Percentiles rank a stretch among this genome's conserved stretches.
phyloP scores from a whole-genome alignment of 2,888 invertebrate species.

The Athalia rosae region DNA sequence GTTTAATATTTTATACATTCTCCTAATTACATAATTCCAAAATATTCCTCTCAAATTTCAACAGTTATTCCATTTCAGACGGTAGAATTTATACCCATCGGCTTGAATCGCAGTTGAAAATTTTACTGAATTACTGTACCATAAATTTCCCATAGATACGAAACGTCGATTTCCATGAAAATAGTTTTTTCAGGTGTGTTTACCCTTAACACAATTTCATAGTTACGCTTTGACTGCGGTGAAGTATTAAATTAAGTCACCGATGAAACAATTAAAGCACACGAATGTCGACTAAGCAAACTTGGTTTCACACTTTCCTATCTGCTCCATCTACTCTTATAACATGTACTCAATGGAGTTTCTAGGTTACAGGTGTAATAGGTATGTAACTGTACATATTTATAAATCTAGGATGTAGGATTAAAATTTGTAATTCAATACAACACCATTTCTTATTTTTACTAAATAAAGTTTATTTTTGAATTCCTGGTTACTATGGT shows the following conservation, averaged over 20 bases:
- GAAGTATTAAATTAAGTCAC: no score
- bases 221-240: no score
- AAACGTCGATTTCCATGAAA: no score
- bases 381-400: slow-evolving; percentile 69
- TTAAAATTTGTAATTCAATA: slow-evolving; percentile 69
- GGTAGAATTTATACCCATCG: no score
- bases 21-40: slow-evolving; percentile 11
- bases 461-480: slow-evolving; percentile 70
- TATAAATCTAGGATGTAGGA: slow-evolving; percentile 68
- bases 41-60: no score
- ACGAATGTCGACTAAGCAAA: neutral
- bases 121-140: no score
- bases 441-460: slow-evolving; percentile 69
- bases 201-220: no score
- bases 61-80: no score
- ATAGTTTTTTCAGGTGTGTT: no score
- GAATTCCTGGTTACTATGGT: slow-evolving; percentile 62
- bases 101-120: no score
- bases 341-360: slow-evolving; percentile 59
- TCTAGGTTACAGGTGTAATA: slow-evolving; percentile 61
- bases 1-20: slow-evolving; percentile 3
- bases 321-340: slow-evolving; percentile 62
- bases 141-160: no score
- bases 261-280: no score
- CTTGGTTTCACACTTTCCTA: slow-evolving; percentile 57